Conservation (phyloP, 2,113 vertebrate species). For the Phyllopteryx taeniolatus region DNA sequence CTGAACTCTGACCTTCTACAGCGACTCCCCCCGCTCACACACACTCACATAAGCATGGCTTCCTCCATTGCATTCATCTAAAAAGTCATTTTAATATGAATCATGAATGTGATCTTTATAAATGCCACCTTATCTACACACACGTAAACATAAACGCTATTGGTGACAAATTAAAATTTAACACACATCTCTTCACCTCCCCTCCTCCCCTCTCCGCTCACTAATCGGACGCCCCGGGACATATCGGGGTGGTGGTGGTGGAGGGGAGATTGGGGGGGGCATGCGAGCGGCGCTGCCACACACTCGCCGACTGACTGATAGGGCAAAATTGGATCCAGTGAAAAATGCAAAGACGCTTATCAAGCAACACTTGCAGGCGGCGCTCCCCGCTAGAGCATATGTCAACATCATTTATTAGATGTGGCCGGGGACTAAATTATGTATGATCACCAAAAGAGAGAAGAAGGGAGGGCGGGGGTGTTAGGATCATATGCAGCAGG, state of each 20-base stretch:
- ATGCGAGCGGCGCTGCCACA: constrained; percentile 69
- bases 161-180: constrained; percentile 62
- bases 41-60: neutral
- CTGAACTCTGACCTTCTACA: constrained; percentile 1
- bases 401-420: constrained; percentile 84
- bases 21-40: neutral
- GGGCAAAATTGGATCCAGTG: constrained; percentile 81
- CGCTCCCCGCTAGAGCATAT: constrained; percentile 79
- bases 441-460: constrained; percentile 76
- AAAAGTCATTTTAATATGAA: neutral
- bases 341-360: constrained; percentile 81
- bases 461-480: constrained; percentile 22
- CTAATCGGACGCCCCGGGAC: constrained; percentile 76
- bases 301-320: constrained; percentile 70
- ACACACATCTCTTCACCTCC: constrained; percentile 37
- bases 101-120: constrained; percentile 4
- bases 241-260: constrained; percentile 40
- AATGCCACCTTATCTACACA: constrained; percentile 13
- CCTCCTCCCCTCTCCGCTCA: constrained; percentile 5
- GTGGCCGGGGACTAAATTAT: constrained; percentile 81
- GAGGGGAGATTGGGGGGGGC: constrained; percentile 54
- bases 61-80: neutral
- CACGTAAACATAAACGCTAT: constrained; percentile 39
- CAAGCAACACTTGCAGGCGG: constrained; percentile 76
- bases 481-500: constrained; percentile 72